Percentiles rank a stretch among this genome's conserved stretches.
phyloP scores from a whole-genome alignment of 2,113 vertebrate genomes.

The Poeciliopsis prolifica region DNA sequence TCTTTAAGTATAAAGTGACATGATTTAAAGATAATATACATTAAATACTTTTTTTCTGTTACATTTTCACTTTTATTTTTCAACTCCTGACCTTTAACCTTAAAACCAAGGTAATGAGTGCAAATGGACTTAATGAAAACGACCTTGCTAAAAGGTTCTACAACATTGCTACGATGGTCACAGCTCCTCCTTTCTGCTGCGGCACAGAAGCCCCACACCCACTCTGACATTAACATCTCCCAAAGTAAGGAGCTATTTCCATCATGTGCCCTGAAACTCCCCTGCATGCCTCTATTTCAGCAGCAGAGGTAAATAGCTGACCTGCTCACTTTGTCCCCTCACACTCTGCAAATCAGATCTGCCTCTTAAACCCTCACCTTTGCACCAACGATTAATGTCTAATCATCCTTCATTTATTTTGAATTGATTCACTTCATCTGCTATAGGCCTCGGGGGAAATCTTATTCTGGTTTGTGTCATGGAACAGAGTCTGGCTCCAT shows the following conservation, averaged over 20 bases:
- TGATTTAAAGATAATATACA: background rate
- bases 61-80: background rate
- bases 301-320: constrained; percentile 35
- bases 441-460: constrained; percentile 42
- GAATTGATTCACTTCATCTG: constrained; percentile 54
- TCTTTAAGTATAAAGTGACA: background rate
- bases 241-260: constrained; percentile 62
- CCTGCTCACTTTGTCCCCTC: constrained; percentile 15
- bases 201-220: constrained; percentile 9
- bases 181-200: constrained; percentile 27
- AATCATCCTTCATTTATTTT: constrained; percentile 59
- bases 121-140: background rate
- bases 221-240: constrained; percentile 57
- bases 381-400: constrained; percentile 50
- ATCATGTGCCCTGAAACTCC: constrained; percentile 52
- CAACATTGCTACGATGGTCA: constrained; percentile 13
- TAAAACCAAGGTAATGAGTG: background rate
- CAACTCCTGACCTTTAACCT: background rate
- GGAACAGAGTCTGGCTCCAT: constrained; percentile 58
- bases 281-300: constrained; percentile 43
- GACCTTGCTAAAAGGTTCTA: background rate
- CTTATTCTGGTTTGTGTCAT: constrained; percentile 60
- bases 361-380: constrained; percentile 25
- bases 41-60: background rate
- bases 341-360: constrained; percentile 35